Evolutionary conservation across 1,140 invertebrate species (phyloP), one percentile per base, ranked within the genome.

Genomic region (Bombus affinis): DNA sequence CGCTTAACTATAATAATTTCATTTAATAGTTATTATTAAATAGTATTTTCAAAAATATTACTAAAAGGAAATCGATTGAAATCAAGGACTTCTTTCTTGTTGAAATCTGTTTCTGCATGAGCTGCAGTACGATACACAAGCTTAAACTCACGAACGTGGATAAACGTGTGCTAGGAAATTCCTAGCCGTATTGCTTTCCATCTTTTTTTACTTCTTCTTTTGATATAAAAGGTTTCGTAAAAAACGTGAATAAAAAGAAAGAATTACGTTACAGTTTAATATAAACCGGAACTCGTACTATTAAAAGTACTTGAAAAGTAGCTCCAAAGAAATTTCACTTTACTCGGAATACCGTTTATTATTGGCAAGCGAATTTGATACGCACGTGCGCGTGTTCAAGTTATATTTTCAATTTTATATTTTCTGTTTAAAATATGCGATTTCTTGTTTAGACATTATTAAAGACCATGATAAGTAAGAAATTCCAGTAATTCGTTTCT

Each of bases 241-340:
- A 22, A 53, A 18, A 53, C 18, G 47, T 0, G 2, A 53, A 22
- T 8, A 53, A 22, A 25, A 25, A 35, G 28, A 75, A 37, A 75
- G 32, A 75, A 75, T 47, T 32, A 5, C 12, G 73, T 57, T 28
- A 37, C 73, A 75, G 47, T 75, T 75, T 75, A 57, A 75, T 13
- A 32, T 37, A 57, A 75, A 53, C 47, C 22, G 32, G 72, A 10
- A 22, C 22, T 57, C 2, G 32, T 57, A 15, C 28, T 57, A 28
- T 28, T 35, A 25, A 57, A 22, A 25, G 47, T 22, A 22, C 47
- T 25, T 35, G 28, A 12, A 37, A 47, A 47, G 13, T 28, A 71
- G 37, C 25, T n/a, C 0, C 70, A 42, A 35, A 75, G 35, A 37
- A 57, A 12, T 57, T 75, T 57, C 37, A 39, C 32, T 37, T 53